Evolutionary conservation across 2,113 vertebrate genomes (phyloP).

Genomic region (Ictidomys tridecemlineatus): DNA sequence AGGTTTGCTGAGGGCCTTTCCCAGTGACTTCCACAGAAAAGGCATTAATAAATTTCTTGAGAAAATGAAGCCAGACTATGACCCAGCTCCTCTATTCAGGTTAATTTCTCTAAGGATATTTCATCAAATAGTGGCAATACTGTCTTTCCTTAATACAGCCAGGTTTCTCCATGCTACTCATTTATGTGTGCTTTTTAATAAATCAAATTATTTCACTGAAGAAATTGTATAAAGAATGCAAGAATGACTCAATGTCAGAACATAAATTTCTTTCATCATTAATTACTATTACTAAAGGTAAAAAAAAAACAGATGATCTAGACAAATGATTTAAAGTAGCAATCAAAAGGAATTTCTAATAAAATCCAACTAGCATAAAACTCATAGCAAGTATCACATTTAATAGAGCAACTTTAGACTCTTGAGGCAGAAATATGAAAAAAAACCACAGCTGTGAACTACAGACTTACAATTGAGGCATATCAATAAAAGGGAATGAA

Average conservation of each 20-base stretch:
- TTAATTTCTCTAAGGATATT: neutral
- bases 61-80: neutral
- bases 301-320: slow-evolving; percentile 38
- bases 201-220: slow-evolving; percentile 30
- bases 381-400: neutral
- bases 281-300: slow-evolving; percentile 11
- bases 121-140: neutral
- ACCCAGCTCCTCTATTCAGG: neutral
- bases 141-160: neutral
- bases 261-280: neutral
- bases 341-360: neutral
- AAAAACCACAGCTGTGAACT: slow-evolving; percentile 34
- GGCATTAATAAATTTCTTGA: slow-evolving; percentile 6
- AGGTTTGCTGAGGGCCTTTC: slow-evolving; percentile 2
- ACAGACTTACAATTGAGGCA: neutral
- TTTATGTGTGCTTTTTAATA: slow-evolving; percentile 17
- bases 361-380: neutral
- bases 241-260: neutral
- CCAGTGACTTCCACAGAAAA: slow-evolving; percentile 29
- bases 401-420: slow-evolving; percentile 22
- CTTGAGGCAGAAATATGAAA: slow-evolving; percentile 47
- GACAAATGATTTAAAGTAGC: slow-evolving; percentile 18
- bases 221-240: neutral
- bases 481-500: neutral
- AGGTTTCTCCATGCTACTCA: neutral